Base-by-base conservation (phyloP, 2,113 vertebrate genomes). In the Corythornis cristatus region DNA sequence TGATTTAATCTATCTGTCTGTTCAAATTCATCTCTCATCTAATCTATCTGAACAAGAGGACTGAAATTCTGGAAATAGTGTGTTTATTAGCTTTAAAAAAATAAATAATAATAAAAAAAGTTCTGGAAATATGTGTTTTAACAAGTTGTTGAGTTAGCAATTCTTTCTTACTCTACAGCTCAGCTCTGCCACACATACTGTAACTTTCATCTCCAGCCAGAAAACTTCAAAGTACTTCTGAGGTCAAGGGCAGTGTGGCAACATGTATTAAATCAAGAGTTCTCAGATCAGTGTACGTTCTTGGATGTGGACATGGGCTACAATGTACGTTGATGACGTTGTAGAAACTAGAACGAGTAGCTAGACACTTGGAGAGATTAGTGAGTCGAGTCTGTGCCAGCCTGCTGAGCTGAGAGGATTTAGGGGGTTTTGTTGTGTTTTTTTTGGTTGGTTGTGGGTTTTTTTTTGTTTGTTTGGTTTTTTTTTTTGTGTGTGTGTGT, bases 191-290 rank as follows among this genome's bases (percentile, higher is more conserved):
- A 71, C 89, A 88, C 75, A 61, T 92, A 94, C 79, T 84, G 91
- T 72, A 95, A 89, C 83, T 97, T 97, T 97, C 91, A 96, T 96
- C 83, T 93, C 70, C 48, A 94, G 93, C 89, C 95, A 97, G 83
- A 92, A 95, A 96, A 95, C 68, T 61, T 96, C 89, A 94, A 92
- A 86, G 84, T 91, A 81, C 80, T 91, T 45, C 77, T 79, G 72
- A 96, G 93, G 94, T 96, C 93, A 94, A 92, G 89, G 86, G 81
- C 86, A 91, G 64, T 88, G 46, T 88, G 88, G 78, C 82, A 97
- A 91, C 87, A 70, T 91, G 51, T 77, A 79, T 95, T 94, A 93
- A 96, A 95, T 94, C 89, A 95, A 94, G 93, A 92, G 82, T 84
- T 96, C 86, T 91, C 67, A 95, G 89, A 81, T 92, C 56, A 77